Evolutionary conservation across 2,113 vertebrate genomes (phyloP).

Genomic region (Hemicordylus capensis): DNA sequence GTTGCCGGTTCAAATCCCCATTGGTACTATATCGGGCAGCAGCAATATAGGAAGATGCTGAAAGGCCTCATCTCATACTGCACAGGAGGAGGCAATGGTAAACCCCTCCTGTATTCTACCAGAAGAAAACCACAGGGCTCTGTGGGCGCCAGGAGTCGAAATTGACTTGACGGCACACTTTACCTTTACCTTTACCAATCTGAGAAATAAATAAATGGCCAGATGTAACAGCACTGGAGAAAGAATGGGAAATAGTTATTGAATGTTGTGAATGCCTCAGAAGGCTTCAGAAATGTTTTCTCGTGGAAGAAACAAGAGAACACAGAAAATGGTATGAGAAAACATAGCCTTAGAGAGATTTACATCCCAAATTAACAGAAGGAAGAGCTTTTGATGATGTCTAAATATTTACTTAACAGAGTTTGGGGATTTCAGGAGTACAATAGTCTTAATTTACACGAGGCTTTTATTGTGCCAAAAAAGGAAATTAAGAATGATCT

Average conservation of each 20-base stretch:
- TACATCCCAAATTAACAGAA: not conserved
- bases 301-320: not conserved
- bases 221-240: not conserved
- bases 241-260: not conserved
- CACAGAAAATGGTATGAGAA: conserved; percentile 11
- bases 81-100: too few relatives aligned
- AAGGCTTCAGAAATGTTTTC: not conserved
- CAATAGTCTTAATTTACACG: not conserved
- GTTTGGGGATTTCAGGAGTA: not conserved
- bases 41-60: too few relatives aligned
- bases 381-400: not conserved
- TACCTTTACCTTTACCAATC: too few relatives aligned
- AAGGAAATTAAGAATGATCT: not conserved
- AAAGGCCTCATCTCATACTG: too few relatives aligned
- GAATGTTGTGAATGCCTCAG: not conserved
- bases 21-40: too few relatives aligned
- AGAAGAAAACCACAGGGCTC: too few relatives aligned
- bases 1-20: too few relatives aligned
- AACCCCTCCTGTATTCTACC: too few relatives aligned
- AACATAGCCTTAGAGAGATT: conserved; percentile 5
- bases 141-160: too few relatives aligned
- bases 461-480: not conserved
- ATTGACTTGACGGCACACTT: too few relatives aligned
- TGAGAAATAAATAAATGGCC: conserved; percentile 19
- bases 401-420: not conserved